Evolutionary conservation across 1,140 invertebrate species (phyloP).

Genomic region (Drosophila subobscura): DNA sequence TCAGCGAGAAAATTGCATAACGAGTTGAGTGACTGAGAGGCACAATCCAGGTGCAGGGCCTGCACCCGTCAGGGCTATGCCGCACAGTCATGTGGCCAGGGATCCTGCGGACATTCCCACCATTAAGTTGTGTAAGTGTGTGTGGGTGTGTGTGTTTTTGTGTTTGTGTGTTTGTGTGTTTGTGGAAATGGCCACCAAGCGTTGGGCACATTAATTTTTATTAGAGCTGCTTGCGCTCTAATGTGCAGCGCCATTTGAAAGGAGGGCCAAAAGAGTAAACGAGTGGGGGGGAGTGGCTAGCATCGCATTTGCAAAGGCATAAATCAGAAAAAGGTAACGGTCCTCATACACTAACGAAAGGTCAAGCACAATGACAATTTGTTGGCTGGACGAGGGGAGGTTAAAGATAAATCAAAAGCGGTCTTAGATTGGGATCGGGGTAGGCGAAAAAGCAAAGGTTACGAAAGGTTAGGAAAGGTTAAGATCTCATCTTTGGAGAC

Average conservation of each 20-base stretch:
- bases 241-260: constrained; percentile 50
- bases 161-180: neutral
- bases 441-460: too few species aligned
- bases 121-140: constrained; percentile 20
- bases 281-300: neutral
- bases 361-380: too few species aligned
- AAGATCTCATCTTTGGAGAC: too few species aligned
- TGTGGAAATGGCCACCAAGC: constrained; percentile 29
- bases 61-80: constrained; percentile 25
- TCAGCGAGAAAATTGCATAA: constrained; percentile 68
- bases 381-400: too few species aligned
- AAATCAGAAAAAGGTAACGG: constrained; percentile 21
- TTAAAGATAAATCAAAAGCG: too few species aligned
- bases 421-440: too few species aligned
- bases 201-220: constrained; percentile 62
- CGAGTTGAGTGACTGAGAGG: constrained; percentile 47
- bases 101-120: constrained; percentile 1
- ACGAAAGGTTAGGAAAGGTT: too few species aligned
- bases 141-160: neutral
- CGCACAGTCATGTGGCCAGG: constrained; percentile 48
- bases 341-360: neutral
- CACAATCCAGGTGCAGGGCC: neutral
- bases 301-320: constrained; percentile 9
- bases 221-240: constrained; percentile 55
- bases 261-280: neutral